Evolutionary conservation across 2,797 vertebrate genomes (phyloP).

Genomic region (Xenops minutus): DNA sequence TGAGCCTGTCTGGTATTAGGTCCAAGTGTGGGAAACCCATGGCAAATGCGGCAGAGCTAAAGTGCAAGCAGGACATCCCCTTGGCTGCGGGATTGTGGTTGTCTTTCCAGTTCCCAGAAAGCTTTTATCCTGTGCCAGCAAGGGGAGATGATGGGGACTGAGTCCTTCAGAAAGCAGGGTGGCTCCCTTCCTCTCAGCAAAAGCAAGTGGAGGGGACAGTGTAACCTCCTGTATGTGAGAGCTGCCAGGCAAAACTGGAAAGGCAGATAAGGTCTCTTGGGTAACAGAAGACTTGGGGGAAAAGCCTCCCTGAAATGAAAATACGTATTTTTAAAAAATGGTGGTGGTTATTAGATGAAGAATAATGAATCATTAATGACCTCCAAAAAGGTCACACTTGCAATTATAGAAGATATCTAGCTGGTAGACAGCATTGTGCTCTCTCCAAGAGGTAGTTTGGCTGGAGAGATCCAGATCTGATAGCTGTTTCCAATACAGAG

Average conservation of each 20-base stretch:
- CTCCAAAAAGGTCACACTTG: not conserved
- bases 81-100: not conserved
- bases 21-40: not conserved
- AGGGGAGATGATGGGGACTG: rapidly evolving
- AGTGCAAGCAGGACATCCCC: not conserved
- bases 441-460: not conserved
- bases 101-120: rapidly evolving
- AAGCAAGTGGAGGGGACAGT: not conserved
- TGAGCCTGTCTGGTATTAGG: not conserved
- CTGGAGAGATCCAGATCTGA: rapidly evolving
- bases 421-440: not conserved
- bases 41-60: rapidly evolving
- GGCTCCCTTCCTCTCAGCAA: not conserved
- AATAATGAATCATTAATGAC: not conserved
- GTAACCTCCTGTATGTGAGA: not conserved
- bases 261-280: rapidly evolving
- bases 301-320: not conserved
- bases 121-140: not conserved
- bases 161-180: not conserved
- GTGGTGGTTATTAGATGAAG: not conserved
- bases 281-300: not conserved
- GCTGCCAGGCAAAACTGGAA: not conserved
- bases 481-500: not conserved
- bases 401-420: not conserved
- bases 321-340: not conserved